Conservation (phyloP, 2,113 vertebrate species). For the Camelus bactrianus region DNA sequence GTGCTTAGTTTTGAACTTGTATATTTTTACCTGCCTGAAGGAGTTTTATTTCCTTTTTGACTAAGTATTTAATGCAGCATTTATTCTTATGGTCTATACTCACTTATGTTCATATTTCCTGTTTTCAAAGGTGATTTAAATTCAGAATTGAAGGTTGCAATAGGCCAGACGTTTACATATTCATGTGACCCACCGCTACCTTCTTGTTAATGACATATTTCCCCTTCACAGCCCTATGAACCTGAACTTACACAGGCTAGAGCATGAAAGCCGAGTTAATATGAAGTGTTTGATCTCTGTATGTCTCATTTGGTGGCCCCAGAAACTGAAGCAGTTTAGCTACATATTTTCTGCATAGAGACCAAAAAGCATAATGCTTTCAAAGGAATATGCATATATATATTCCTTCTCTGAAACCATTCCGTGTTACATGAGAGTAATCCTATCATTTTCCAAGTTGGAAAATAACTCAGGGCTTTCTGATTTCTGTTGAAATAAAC, state of each 20-base stretch:
- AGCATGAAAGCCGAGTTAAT: conserved; percentile 52
- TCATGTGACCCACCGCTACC: background rate
- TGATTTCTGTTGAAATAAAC: background rate
- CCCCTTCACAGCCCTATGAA: conserved; percentile 9
- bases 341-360: background rate
- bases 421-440: background rate
- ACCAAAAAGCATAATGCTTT: background rate
- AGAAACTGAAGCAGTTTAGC: conserved; percentile 53
- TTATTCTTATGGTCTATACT: background rate
- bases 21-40: background rate
- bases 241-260: background rate
- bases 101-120: background rate
- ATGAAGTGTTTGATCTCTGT: conserved; percentile 39
- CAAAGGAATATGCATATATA: background rate
- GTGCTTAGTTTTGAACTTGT: background rate
- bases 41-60: conserved; percentile 14
- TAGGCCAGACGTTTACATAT: background rate
- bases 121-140: conserved; percentile 60
- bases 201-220: conserved; percentile 41
- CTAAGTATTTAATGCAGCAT: background rate
- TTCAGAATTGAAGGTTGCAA: background rate
- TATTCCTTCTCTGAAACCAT: background rate
- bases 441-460: background rate
- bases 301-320: conserved; percentile 68
- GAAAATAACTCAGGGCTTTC: background rate